Evolutionary conservation across 2,888 invertebrate genomes (phyloP), one percentile per base, ranked within the genome.

Genomic region (Pollenia angustigena): DNA sequence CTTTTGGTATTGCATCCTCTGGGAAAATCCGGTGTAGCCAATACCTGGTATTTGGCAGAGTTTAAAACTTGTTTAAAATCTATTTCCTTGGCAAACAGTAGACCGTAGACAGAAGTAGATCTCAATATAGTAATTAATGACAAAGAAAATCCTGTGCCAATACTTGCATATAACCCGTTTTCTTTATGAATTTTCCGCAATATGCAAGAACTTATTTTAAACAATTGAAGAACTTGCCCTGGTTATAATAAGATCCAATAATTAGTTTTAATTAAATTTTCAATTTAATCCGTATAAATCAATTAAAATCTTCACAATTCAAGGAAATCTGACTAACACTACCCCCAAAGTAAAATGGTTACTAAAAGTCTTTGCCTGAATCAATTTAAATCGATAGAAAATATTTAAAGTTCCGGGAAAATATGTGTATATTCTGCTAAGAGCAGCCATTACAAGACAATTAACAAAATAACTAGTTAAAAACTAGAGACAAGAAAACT

Each of bases 361-460:
- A 42, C 4, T 56, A 44, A 58, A 66, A 64, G 1, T 8, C 32
- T 16, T 71, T 44, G 62, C 32, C 46, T 64, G n/a, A 64, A 66
- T 66, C 18, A 81, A 72, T 64, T 72, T 1, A 64, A n/a, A 1
- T 64, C 16, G 64, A 46, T 68, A 74, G n/a, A 48, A 72, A 32
- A 8, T 6, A n/a, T 10, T 23, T 16, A 11, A 16, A 69, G 48
- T 83, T 87, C 83, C 52, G 18, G 54, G 83, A 86, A 83, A 69
- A n/a, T 58, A 3, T 32, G 16, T 23, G 1, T 32, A 1, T 48
- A 50, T 50, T 48, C 6, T 66, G 0, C 44, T 52, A 32, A 79
- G 42, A 52, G 18, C 68, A 81, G 10, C 74, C 68, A 69, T 83
- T 87, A 86, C 84, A 84, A 87, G 48, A 72, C 81, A 76, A 78